phyloP scores from a whole-genome alignment of 1,140 invertebrate genomes.

The Drosophila gunungcola region DNA sequence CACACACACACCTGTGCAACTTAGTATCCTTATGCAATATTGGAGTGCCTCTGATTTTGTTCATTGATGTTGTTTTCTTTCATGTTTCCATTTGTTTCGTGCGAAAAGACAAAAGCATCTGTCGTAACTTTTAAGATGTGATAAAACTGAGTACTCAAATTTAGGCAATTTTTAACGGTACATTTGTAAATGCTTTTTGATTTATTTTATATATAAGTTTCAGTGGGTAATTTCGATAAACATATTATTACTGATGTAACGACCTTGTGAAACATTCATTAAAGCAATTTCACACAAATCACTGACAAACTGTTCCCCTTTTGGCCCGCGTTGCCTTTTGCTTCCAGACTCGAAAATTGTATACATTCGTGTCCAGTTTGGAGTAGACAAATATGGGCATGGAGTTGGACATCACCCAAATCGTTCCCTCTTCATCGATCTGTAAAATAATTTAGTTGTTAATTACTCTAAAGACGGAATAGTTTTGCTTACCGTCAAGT shows the following conservation, averaged over 20 bases:
- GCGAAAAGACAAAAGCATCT: conserved; percentile 61
- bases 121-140: conserved; percentile 72
- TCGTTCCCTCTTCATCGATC: conserved; percentile 86
- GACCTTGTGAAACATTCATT: conserved; percentile 52
- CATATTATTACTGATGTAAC: conserved; percentile 60
- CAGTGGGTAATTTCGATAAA: conserved; percentile 58
- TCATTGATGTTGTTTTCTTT: conserved; percentile 53
- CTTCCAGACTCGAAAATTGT: conserved; percentile 87
- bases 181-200: conserved; percentile 77
- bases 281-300: conserved; percentile 67
- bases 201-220: conserved; percentile 69
- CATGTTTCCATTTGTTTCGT: conserved; percentile 47
- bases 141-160: conserved; percentile 78
- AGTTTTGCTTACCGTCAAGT: conserved; percentile 66
- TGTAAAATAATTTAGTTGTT: too few relatives aligned
- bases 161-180: conserved; percentile 77
- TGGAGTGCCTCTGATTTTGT: conserved; percentile 84
- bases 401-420: conserved; percentile 87
- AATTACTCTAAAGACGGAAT: too few relatives aligned
- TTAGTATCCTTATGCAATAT: conserved; percentile 84
- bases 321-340: conserved; percentile 44
- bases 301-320: conserved; percentile 70
- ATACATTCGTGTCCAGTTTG: conserved; percentile 85
- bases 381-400: conserved; percentile 88
- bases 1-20: conserved; percentile 72